Evolutionary conservation across 2,113 vertebrate genomes (phyloP), one percentile per base, ranked within the genome.

Genomic region (Porphyrio hochstetteri): DNA sequence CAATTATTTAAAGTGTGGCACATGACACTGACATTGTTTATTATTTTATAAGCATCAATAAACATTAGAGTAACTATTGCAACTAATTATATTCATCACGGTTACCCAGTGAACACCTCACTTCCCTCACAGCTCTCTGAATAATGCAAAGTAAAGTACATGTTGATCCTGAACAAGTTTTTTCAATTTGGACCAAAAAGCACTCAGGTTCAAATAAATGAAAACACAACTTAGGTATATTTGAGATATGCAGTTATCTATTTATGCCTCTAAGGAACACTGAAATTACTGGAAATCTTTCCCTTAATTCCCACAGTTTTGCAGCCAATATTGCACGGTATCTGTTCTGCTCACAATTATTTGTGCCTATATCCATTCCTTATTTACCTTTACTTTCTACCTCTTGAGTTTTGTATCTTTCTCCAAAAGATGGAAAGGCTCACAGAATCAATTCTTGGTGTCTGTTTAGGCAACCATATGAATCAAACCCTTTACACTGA

Each of bases 1-100:
- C 60, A 92, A 88, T 92, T 95, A 93, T 96, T 96, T 93, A 95
- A 95, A 76, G 29, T 40, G 16, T 27, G 33, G 61, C 35, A 77
- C 16, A 77, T 40, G 59, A 52, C 0, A 0, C 7, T 94, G 70
- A 71, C 56, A 61, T 33, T 81, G 38, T 75, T 96, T 92, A 88
- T 82, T 81, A 76, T 76, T 90, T 89, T 78, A 88, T 78, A 72
- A 88, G n/a, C 5, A 3, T 60, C 48, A 71, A 70, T 81, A 95
- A 85, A 71, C 28, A 48, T 75, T 60, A 84, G 59, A 71, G 24
- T 24, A 92, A 63, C 31, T 71, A 38, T 28, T 80, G 36, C 8
- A 74, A 80, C 27, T 70, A 55, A 67, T 60, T 48, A 28, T 31
- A 65, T 38, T 78, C 27, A 52, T 80, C n/a, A 53, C 10, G 83